Base-by-base conservation (phyloP, 2,113 vertebrate species). In the Ailurus styani region DNA sequence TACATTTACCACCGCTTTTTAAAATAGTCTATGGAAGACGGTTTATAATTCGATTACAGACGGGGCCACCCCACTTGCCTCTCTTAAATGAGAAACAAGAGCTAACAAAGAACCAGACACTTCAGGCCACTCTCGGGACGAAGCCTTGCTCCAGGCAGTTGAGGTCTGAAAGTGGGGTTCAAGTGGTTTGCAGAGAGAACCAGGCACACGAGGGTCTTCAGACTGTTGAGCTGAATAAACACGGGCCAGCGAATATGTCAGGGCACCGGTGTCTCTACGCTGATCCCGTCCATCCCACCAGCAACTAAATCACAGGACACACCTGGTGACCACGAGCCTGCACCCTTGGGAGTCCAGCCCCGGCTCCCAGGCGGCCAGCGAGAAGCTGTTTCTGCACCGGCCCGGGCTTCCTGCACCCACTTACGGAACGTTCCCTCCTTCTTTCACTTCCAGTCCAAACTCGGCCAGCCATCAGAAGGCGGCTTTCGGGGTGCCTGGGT, bases 211-310 rank as follows among this genome's bases (percentile, higher is more conserved):
- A 29, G n/a, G 52, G 42, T 55, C 87, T 40, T 47, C 68, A 78
- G 8, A 45, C 17, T 27, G 47, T 11, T 75, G 0, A 0, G 54
- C 62, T 68, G 18, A 23, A 21, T 5, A 25, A 75, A 68, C 15
- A 23, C 21, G 5, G 42, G 66, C 79, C 9, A 0, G 17, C 27
- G 45, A 27, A 15, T 12, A 4, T 34, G 2, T 17, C 23, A 45
- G 14, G 9, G 25, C 25, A 6, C 8, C 2, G 0, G n/a, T 2
- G 21, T 64, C 52, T 45, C 73, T 11, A 21, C 14, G 64, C 4
- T 2, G 5, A 45, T n/a, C 15, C 15, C 37, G 54, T 62, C 66
- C 12, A 2, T 3, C 50, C 5, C 0, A 0, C 64, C 62, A 68
- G 27, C 42, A 14, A 23, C 78, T n/a, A 31, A 34, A 23, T 2